phyloP scores from a whole-genome alignment of 2,797 vertebrate genomes.

The Melanotaenia boesemani region DNA sequence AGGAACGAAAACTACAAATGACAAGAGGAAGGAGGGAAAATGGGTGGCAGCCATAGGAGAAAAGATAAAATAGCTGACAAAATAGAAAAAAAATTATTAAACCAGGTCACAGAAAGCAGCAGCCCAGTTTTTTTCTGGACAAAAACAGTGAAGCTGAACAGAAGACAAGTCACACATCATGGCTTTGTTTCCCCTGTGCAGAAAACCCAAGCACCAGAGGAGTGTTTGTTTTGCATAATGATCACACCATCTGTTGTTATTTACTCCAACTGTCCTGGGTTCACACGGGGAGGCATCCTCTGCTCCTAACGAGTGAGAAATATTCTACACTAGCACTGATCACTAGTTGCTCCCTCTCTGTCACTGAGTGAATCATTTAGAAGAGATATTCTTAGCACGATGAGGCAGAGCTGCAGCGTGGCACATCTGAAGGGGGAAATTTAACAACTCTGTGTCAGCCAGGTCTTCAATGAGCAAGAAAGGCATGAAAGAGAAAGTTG shows the following conservation, averaged over 20 bases:
- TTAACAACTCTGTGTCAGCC: slow-evolving; percentile 39
- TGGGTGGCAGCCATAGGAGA: slow-evolving; percentile 7
- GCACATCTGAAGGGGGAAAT: slow-evolving; percentile 34
- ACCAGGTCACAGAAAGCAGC: slow-evolving; percentile 44
- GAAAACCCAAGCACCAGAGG: slow-evolving; percentile 37
- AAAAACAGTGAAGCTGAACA: slow-evolving; percentile 10
- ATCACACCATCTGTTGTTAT: slow-evolving; percentile 67
- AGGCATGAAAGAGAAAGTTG: slow-evolving; percentile 32
- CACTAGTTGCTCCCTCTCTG: slow-evolving; percentile 45
- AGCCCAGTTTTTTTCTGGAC: slow-evolving; percentile 19
- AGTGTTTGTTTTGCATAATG: slow-evolving; percentile 71
- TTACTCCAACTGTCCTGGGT: slow-evolving; percentile 59
- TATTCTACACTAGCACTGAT: slow-evolving; percentile 35
- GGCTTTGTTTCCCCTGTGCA: slow-evolving; percentile 30
- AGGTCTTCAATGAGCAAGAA: slow-evolving; percentile 30
- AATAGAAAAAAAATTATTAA: slow-evolving; percentile 27
- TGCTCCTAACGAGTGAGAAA: slow-evolving; percentile 54
- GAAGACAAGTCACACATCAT: slow-evolving; percentile 42
- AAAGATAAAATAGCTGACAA: slow-evolving; percentile 1
- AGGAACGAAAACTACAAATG: slow-evolving; percentile 34
- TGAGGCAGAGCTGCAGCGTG: slow-evolving; percentile 34
- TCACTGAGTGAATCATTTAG: slow-evolving; percentile 60
- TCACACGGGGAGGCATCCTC: slow-evolving; percentile 43
- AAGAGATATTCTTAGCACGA: slow-evolving; percentile 59
- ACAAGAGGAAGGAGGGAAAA: slow-evolving; percentile 15